phyloP scores from a whole-genome alignment of 2,113 vertebrate species.

The Atherinomorus stipes region DNA sequence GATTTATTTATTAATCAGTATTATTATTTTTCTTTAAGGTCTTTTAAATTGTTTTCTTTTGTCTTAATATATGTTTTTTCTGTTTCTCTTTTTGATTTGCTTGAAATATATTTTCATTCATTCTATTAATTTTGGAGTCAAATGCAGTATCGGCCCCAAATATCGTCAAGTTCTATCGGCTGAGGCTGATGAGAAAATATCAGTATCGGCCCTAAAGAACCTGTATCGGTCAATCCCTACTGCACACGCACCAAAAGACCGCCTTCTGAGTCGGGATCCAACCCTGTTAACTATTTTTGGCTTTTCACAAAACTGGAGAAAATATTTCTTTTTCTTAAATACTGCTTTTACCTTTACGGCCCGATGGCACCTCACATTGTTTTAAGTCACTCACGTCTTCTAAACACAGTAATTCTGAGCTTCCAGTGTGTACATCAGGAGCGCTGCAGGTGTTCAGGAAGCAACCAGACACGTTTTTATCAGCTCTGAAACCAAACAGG shows the following conservation, averaged over 20 bases:
- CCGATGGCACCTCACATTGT: neutral
- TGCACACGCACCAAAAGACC: neutral
- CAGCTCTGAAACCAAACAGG: neutral
- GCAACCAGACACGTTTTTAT: neutral
- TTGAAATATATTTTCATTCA: too few relatives aligned
- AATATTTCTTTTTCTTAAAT: conserved; percentile 40
- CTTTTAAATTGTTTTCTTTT: too few relatives aligned
- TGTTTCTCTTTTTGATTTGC: too few relatives aligned
- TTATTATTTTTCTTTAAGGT: too few relatives aligned
- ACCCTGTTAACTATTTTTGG: conserved; percentile 49
- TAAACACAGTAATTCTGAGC: conserved; percentile 12
- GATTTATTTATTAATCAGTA: too few relatives aligned
- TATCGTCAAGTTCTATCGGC: too few relatives aligned
- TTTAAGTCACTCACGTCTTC: conserved; percentile 29
- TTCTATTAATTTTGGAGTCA: too few relatives aligned
- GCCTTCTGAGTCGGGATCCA: neutral
- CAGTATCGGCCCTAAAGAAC: too few relatives aligned
- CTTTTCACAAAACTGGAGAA: conserved; percentile 46
- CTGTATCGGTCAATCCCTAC: too few relatives aligned
- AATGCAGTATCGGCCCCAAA: too few relatives aligned
- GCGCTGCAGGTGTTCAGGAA: neutral
- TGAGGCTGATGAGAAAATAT: too few relatives aligned
- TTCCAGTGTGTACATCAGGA: neutral
- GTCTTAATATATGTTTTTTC: too few relatives aligned
- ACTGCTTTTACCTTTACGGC: conserved; percentile 2